These are phyloP conservation scores for Ia io DNA, from an alignment of 2,113 vertebrate genomes.

Conservation along the genomic window DNA sequence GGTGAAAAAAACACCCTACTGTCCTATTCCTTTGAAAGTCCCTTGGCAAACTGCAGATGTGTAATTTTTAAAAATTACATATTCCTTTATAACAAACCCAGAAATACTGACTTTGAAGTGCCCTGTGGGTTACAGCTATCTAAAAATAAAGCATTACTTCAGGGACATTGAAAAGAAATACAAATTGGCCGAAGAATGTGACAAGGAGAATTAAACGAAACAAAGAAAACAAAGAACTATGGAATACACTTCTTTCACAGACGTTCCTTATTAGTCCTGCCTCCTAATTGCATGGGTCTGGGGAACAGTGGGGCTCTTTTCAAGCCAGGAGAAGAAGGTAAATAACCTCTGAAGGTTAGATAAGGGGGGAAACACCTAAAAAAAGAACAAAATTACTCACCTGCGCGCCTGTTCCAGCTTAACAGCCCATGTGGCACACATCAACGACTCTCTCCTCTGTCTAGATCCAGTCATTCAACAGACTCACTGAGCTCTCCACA, in stretches of 20 bases:
- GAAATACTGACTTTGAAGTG: conserved; percentile 55
- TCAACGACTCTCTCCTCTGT: not conserved
- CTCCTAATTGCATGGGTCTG: not conserved
- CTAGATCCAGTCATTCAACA: not conserved
- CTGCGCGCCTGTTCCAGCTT: not conserved
- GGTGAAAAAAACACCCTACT: not conserved
- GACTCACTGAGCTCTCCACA: not conserved
- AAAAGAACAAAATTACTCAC: not conserved
- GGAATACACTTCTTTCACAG: conserved; percentile 19
- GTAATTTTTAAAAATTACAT: not conserved
- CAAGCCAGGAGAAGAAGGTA: not conserved
- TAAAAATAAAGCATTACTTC: conserved; percentile 67
- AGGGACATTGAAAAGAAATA: conserved; percentile 57
- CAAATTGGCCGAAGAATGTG: conserved; percentile 10
- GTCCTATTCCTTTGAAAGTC: not conserved
- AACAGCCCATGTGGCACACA: not conserved
- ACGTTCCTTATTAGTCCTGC: not conserved
- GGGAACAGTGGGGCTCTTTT: not conserved
- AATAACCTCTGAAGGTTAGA: not conserved
- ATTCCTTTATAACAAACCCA: conserved; percentile 5
- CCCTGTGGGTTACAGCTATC: conserved; percentile 50
- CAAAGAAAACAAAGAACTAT: conserved; percentile 50
- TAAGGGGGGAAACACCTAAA: not conserved
- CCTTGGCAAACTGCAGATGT: not conserved
- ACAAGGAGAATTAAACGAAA: conserved; percentile 37